A percentile compares a stretch with the other conserved stretches of the same genome.
Evolutionary conservation across 2,113 vertebrate species (phyloP).

Genomic region (Archilochus colubris): DNA sequence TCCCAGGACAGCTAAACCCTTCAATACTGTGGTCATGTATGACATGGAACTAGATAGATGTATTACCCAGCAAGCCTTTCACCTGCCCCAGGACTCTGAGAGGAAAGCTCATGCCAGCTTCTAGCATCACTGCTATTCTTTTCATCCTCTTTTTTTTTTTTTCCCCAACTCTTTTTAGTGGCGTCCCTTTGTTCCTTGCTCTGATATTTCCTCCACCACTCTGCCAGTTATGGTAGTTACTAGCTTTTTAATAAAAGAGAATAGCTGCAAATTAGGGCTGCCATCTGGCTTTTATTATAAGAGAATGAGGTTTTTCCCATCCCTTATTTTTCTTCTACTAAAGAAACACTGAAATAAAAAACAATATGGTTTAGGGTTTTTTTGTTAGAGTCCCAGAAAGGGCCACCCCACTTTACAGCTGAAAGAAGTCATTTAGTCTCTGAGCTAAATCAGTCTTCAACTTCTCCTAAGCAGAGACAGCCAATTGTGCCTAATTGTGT

Average conservation of each 20-base stretch:
- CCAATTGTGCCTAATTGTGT: conserved; percentile 71
- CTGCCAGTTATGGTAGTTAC: conserved; percentile 8
- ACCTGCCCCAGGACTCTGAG: not conserved
- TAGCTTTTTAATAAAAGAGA: conserved; percentile 57
- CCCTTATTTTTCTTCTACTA: conserved; percentile 14
- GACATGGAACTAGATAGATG: conserved; percentile 25
- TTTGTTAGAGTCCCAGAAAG: conserved; percentile 2
- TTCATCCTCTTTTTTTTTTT: not conserved
- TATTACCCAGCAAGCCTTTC: conserved; percentile 11
- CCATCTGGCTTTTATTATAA: conserved; percentile 53
- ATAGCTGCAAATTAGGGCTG: conserved; percentile 26
- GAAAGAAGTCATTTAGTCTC: conserved; percentile 24
- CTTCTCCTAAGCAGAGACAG: conserved; percentile 58
- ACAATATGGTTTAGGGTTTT: not conserved
- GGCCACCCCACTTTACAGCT: not conserved
- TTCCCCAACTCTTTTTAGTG: not conserved
- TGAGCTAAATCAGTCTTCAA: conserved; percentile 47
- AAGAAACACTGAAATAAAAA: conserved; percentile 44
- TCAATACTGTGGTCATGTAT: conserved; percentile 10
- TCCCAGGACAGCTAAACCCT: conserved; percentile 40
- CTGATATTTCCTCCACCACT: not conserved
- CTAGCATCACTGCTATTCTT: not conserved
- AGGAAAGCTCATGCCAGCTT: not conserved
- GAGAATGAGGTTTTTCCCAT: not conserved
- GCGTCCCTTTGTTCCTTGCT: not conserved